Percentiles rank a stretch among this genome's conserved stretches.
Evolutionary conservation across 2,888 invertebrate species (phyloP).

Genomic region (Monochamus alternatus): DNA sequence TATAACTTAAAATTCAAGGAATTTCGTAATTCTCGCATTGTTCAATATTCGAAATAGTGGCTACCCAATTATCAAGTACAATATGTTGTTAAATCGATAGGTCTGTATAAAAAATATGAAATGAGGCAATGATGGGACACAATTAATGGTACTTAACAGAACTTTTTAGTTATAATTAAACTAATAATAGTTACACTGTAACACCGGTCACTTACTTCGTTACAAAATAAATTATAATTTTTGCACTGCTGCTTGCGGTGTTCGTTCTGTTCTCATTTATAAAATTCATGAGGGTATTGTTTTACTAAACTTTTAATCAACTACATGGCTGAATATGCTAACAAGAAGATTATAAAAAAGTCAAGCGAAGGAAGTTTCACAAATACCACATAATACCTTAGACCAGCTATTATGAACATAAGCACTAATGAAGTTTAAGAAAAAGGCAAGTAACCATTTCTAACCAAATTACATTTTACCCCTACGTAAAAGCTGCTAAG

Average conservation of each 20-base stretch:
- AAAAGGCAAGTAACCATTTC: no score
- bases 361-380: not conserved
- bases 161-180: no score
- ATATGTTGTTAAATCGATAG: no score
- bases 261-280: not conserved
- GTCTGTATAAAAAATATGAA: no score
- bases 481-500: not conserved
- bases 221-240: not conserved
- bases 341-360: not conserved
- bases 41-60: no score
- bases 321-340: slow-evolving; percentile 5
- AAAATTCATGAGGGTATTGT: slow-evolving; percentile 5
- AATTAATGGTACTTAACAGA: no score
- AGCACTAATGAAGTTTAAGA: not conserved
- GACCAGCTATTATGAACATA: not conserved
- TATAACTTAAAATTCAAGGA: no score
- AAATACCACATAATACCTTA: not conserved
- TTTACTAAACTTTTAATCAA: slow-evolving; percentile 9
- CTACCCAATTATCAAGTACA: no score
- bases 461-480: not conserved
- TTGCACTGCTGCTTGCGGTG: not conserved
- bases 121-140: no score
- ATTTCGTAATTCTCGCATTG: no score
- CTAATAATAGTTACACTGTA: no score
- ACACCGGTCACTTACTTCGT: not conserved